Evolutionary conservation across 2,797 vertebrate genomes (phyloP).

Genomic region (Gila robusta): DNA sequence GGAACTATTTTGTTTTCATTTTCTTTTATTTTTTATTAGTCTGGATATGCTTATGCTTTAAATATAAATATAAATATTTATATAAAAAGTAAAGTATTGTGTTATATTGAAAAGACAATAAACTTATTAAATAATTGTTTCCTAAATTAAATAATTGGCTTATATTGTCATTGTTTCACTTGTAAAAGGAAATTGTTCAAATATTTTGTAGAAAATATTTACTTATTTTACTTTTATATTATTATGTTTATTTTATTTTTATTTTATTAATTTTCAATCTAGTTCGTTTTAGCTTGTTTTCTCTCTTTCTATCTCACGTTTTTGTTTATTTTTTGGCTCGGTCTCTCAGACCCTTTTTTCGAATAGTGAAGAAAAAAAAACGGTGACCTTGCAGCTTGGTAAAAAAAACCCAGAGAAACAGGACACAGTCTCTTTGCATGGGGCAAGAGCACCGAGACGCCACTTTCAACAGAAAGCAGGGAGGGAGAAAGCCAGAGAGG

Average conservation of each 20-base stretch:
- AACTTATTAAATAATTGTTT: background rate
- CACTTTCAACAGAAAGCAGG: slow-evolving; percentile 51
- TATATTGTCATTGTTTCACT: background rate
- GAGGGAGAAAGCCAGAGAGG: slow-evolving; percentile 61
- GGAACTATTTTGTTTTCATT: background rate
- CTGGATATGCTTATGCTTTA: background rate
- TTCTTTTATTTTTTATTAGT: background rate
- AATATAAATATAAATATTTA: background rate
- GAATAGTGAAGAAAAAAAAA: slow-evolving; percentile 61
- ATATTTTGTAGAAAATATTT: background rate
- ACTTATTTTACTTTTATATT: background rate
- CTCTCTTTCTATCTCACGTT: background rate
- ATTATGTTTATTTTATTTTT: background rate
- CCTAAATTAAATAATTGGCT: background rate
- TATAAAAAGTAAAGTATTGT: no score
- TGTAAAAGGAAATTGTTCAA: background rate
- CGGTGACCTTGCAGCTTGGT: slow-evolving; percentile 80
- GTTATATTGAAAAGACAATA: background rate
- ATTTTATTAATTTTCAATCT: background rate
- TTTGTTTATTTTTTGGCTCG: background rate
- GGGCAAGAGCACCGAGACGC: slow-evolving; percentile 35
- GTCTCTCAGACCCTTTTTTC: background rate
- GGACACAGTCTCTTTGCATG: background rate
- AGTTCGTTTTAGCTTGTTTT: background rate
- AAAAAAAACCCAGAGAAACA: slow-evolving; percentile 26